Percentiles rank a stretch among this genome's conserved stretches.
Conservation (phyloP, 2,797 vertebrate species). For the Peromyscus nudipes region DNA sequence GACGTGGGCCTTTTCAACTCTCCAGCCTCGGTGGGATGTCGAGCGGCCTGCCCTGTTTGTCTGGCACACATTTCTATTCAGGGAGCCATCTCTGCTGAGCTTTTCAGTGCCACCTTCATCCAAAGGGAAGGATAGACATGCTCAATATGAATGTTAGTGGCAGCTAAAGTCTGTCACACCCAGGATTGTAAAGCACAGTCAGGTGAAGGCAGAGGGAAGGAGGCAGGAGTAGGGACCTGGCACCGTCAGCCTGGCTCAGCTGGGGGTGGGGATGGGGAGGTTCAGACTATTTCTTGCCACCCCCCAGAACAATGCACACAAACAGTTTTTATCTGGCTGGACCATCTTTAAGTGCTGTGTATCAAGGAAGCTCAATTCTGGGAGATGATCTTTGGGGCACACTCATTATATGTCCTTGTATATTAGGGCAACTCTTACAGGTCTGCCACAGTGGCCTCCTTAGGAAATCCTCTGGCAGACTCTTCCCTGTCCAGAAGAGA, state of each 20-base stretch:
- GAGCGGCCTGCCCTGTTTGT: constrained; percentile 61
- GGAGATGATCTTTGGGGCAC: background rate
- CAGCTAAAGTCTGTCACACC: constrained; percentile 70
- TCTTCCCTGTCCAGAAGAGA: background rate
- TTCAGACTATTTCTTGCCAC: background rate
- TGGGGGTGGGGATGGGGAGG: fast-evolving
- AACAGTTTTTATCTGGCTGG: background rate
- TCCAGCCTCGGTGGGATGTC: background rate
- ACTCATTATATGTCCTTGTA: background rate
- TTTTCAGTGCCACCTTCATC: constrained; percentile 51
- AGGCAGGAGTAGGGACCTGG: background rate
- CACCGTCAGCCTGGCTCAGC: background rate
- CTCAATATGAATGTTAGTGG: constrained; percentile 71
- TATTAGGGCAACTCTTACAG: background rate
- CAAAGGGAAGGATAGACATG: constrained; percentile 74
- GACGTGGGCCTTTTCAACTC: constrained; percentile 67
- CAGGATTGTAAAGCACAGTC: constrained; percentile 45
- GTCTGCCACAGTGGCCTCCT: background rate
- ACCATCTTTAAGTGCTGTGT: background rate
- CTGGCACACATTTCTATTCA: constrained; percentile 73
- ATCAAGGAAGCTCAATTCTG: background rate
- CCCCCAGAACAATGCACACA: background rate
- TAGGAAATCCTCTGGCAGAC: background rate
- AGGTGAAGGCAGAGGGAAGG: background rate
- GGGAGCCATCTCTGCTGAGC: constrained; percentile 47